Conservation (phyloP, 2,797 vertebrate species). For the Ctenochaetus hawaiiensis region DNA sequence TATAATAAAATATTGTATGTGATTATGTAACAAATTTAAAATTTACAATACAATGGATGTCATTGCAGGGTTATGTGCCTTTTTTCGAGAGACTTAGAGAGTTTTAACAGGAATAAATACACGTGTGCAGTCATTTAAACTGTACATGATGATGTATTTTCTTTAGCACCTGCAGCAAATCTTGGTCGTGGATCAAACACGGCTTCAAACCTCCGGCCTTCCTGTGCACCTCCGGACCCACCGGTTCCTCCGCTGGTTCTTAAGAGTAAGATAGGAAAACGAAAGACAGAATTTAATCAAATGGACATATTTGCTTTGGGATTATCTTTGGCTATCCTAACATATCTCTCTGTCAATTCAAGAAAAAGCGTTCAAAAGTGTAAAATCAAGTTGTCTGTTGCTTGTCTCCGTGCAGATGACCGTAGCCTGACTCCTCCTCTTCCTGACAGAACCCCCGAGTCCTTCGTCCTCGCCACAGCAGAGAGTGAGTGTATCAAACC, state of each 20-base stretch:
- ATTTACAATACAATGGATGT: neutral
- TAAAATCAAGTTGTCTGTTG: neutral
- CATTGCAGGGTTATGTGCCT: neutral
- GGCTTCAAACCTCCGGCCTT: slow-evolving; percentile 10
- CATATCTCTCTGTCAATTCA: neutral
- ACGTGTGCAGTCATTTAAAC: neutral
- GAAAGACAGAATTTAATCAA: neutral
- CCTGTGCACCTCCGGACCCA: slow-evolving; percentile 4
- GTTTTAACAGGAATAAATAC: neutral
- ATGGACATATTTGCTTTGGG: neutral
- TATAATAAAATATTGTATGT: neutral
- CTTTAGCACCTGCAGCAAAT: slow-evolving; percentile 17
- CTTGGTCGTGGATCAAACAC: slow-evolving; percentile 8
- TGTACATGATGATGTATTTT: neutral
- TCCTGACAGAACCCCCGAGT: slow-evolving; percentile 64
- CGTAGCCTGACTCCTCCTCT: slow-evolving; percentile 49
- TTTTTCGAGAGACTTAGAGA: neutral
- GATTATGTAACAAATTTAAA: neutral
- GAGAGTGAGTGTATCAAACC: slow-evolving; percentile 34
- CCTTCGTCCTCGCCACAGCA: slow-evolving; percentile 44
- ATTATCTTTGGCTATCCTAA: neutral
- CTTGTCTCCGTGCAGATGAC: slow-evolving; percentile 36
- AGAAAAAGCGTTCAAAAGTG: neutral
- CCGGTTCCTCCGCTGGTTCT: neutral
- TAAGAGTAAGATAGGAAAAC: slow-evolving; percentile 40